A percentile compares a stretch with the other conserved stretches of the same genome.
phyloP scores from a whole-genome alignment of 2,113 vertebrate genomes.

The Diadophis punctatus region DNA sequence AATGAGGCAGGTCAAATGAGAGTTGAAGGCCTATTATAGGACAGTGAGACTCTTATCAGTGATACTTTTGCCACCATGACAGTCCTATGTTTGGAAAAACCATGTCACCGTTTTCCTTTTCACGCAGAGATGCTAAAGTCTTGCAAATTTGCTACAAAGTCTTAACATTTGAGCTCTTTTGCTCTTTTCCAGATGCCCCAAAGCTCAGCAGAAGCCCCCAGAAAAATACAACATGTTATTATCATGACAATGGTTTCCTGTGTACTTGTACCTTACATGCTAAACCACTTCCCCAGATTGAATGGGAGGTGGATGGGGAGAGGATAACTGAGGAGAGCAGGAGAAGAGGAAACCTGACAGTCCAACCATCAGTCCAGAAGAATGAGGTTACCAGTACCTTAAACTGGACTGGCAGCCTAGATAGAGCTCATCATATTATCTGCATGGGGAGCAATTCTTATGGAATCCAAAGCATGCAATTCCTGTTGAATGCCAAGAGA shows the following conservation, averaged over 20 bases:
- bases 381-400: not conserved
- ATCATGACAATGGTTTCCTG: not conserved
- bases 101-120: not conserved
- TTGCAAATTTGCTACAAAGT: not conserved
- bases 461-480: not conserved
- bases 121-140: not conserved
- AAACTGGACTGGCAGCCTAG: not conserved
- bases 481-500: not conserved
- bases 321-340: not conserved
- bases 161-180: not conserved
- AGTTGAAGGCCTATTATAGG: not conserved
- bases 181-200: slow-evolving; percentile 4
- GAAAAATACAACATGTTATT: not conserved
- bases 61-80: not conserved
- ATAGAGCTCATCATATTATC: not conserved
- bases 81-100: not conserved
- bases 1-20: not conserved
- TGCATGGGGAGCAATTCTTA: not conserved
- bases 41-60: not conserved
- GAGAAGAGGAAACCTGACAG: not conserved
- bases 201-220: not conserved
- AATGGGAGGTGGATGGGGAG: slow-evolving; percentile 8
- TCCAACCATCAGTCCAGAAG: not conserved
- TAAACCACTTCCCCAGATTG: not conserved
- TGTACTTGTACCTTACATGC: not conserved